Evolutionary conservation across 2,797 vertebrate species (phyloP), one percentile per base, ranked within the genome.

Genomic region (Pseudochaenichthys georgianus): DNA sequence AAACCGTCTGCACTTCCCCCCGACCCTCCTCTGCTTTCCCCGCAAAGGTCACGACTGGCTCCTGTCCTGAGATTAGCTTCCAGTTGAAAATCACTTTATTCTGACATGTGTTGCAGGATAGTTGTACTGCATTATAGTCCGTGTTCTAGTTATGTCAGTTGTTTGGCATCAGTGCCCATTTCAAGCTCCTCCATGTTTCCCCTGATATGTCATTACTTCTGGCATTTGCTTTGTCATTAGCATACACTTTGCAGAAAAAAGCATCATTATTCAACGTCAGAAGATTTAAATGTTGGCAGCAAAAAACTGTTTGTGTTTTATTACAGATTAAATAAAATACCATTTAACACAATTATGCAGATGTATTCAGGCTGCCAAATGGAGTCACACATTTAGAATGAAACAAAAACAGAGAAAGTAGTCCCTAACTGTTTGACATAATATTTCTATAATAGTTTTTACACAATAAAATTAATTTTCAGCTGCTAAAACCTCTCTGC

Each of bases 1-100:
- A 61, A 34, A 76, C 28, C 46, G 2, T 51, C 48, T 21, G 28
- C 38, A 15, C 15, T 2, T 28, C 5, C 11, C 58, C 42, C 2
- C 28, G 64, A 68, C 54, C 60, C 50, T 57, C 62, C 34, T 71
- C 38, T 66, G 53, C 54, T 80, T 58, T 62, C 75, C 19, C 47
- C 19, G 16, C 6, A 2, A 23, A 43, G 31, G 34, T 51, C 64
- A 61, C 21, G 10, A 47, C 41, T 4, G 13, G 13, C 9, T 63
- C 42, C 47, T 31, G 23, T 64, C 70, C 21, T 61, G 15, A 47
- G 34, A 54, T 21, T 55, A 41, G 13, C 5, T 50, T 45, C 16
- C 9, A 50, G 0, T 5, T 52, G 16, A 55, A 5, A 12, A 19
- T 6, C 34, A 28, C n/a, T 5, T 12, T 41, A 31, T 23, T 38